Evolutionary conservation across 1,140 invertebrate genomes (phyloP).

Genomic region (Asobara japonica): DNA sequence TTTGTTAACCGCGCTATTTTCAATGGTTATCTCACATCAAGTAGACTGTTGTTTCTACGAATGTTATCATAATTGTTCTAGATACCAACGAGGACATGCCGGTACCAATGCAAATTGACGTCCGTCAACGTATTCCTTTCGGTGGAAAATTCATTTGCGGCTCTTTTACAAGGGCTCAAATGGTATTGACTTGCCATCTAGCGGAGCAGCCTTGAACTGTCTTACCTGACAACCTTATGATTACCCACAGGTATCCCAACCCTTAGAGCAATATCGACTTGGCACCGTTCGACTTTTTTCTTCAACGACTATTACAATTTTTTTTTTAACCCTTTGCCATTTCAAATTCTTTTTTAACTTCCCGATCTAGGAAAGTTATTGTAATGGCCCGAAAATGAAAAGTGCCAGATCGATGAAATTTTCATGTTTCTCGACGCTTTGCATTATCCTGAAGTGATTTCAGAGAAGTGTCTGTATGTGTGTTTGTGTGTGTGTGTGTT

Average conservation of each 20-base stretch:
- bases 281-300: background rate
- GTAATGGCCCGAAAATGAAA: too few species aligned
- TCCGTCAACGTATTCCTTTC: background rate
- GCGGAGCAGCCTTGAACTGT: conserved; percentile 22
- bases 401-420: too few species aligned
- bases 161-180: background rate
- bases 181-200: conserved; percentile 34
- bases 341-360: too few species aligned
- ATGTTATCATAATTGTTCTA: background rate
- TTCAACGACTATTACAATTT: background rate
- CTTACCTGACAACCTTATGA: conserved; percentile 23
- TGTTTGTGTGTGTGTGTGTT: too few species aligned
- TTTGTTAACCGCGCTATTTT: background rate
- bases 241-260: conserved; percentile 35
- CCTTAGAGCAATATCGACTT: background rate
- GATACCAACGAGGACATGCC: background rate
- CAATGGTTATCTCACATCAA: background rate
- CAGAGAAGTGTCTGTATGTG: too few species aligned
- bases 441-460: too few species aligned
- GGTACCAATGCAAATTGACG: background rate
- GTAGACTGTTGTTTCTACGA: background rate
- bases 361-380: too few species aligned
- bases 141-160: background rate
- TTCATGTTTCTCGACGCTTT: too few species aligned
- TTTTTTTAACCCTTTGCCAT: too few species aligned